Evolutionary conservation across 2,888 invertebrate genomes (phyloP).

Genomic region (Parnassius orleans): DNA sequence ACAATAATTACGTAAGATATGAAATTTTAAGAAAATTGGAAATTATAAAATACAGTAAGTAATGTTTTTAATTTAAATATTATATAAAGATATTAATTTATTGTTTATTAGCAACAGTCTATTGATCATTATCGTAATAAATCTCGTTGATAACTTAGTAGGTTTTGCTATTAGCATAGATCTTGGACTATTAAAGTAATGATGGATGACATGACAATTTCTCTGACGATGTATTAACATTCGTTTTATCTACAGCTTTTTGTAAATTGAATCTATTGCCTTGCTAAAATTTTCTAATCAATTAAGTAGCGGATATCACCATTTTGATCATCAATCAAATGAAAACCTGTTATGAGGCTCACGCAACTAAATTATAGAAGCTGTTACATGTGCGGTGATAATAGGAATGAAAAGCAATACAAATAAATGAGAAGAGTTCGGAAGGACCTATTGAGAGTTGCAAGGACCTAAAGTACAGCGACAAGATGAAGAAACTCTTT

Average conservation of each 20-base stretch:
- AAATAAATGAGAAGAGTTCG: too few species aligned
- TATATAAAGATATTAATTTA: neutral
- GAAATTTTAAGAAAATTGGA: too few species aligned
- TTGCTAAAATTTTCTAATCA: constrained; percentile 66
- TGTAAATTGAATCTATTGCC: constrained; percentile 55
- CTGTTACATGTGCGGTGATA: constrained; percentile 48
- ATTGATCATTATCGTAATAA: constrained; percentile 22
- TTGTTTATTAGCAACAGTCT: constrained; percentile 16
- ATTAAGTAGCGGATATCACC: constrained; percentile 54
- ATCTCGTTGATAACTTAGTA: constrained; percentile 21
- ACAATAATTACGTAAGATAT: too few species aligned
- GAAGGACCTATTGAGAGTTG: too few species aligned
- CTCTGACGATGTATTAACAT: constrained; percentile 49
- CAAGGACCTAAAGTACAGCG: too few species aligned
- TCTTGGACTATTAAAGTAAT: constrained; percentile 50
- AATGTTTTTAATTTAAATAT: neutral
- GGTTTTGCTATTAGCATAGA: constrained; percentile 42
- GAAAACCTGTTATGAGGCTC: constrained; percentile 57
- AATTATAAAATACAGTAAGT: too few species aligned
- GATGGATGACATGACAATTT: constrained; percentile 64
- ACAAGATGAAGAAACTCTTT: too few species aligned
- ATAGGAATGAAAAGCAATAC: constrained; percentile 1
- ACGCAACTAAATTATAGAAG: constrained; percentile 51
- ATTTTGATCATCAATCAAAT: constrained; percentile 65
- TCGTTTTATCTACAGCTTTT: constrained; percentile 58